Evolutionary conservation across 2,797 vertebrate genomes (phyloP), one percentile per base, ranked within the genome.

Genomic region (Gymnopithys bicolor): DNA sequence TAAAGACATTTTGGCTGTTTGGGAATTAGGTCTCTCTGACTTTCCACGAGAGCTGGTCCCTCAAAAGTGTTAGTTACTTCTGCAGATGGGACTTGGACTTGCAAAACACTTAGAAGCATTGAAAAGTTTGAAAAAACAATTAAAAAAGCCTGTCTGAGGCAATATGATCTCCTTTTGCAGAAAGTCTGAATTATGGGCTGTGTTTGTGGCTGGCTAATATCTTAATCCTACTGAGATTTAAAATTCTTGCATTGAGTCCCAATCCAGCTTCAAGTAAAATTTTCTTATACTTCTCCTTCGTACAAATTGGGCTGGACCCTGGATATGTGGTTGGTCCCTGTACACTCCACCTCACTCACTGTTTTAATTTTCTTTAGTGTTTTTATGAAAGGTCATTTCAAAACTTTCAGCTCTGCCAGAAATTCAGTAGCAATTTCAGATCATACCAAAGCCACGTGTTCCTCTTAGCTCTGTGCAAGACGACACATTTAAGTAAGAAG

Each of bases 181-280:
- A 70, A 89, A 66, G 51, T 33, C 53, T 92, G 62, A 87, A 63
- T 87, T 87, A 48, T 41, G 39, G 90, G 55, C 75, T 58, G 13
- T 75, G 74, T 41, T 87, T 76, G 37, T 64, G 71, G 18, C 43
- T 91, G 66, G 63, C 37, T 91, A 71, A 48, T 88, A 73, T 64
- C 62, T 93, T 92, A 87, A 93, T 90, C 56, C 59, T 80, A 30
- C 49, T 77, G 64, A 94, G 67, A 68, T 84, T 90, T 80, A 45
- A 84, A 87, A 81, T 69, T 93, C 87, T 71, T 91, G 18, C 73
- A 91, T 56, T 49, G 46, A 53, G 55, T 88, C 56, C 68, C 69
- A 86, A 13, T 37, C 7, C 58, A 49, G 51, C 30, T 56, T 92
- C 58, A 64, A 51, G 52, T 41, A 68, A 76, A 85, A 39, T 75